Conservation (phyloP, 2,888 invertebrate genomes). For the Orthosia cruda region DNA sequence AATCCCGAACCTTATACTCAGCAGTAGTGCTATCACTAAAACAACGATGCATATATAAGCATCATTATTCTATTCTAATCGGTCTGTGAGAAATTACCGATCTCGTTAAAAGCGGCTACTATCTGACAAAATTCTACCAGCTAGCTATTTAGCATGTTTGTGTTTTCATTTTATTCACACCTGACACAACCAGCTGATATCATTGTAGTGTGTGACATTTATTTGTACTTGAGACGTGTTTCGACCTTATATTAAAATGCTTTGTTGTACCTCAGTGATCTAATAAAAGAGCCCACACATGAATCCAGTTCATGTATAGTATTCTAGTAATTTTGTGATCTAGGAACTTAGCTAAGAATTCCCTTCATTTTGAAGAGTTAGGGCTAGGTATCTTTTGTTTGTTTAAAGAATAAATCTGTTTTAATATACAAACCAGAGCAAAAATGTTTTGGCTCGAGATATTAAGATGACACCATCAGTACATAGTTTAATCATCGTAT, state of each 20-base stretch:
- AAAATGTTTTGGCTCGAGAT: not conserved
- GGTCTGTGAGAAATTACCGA: too few species aligned
- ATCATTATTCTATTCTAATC: too few species aligned
- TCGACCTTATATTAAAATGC: conserved; percentile 20
- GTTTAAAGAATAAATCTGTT: not conserved
- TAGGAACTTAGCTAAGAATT: not conserved
- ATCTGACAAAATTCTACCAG: too few species aligned
- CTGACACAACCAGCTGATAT: conserved; percentile 5
- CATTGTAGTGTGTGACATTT: conserved; percentile 15
- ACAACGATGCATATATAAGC: too few species aligned
- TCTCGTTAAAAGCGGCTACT: too few species aligned
- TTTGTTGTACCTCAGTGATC: conserved; percentile 7
- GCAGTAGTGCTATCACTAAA: too few species aligned
- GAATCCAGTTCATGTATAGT: not conserved
- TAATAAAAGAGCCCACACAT: conserved; percentile 29
- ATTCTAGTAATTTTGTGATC: not conserved
- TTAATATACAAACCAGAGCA: not conserved
- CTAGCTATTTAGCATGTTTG: too few species aligned
- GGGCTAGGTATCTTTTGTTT: not conserved
- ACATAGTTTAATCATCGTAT: too few species aligned
- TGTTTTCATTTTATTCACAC: too few species aligned
- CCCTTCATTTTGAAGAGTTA: not conserved
- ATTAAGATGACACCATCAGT: not conserved
- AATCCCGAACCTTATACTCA: too few species aligned
- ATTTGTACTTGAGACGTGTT: conserved; percentile 2